Conservation (phyloP, 2,888 invertebrate genomes). For the Sericinus montela region DNA sequence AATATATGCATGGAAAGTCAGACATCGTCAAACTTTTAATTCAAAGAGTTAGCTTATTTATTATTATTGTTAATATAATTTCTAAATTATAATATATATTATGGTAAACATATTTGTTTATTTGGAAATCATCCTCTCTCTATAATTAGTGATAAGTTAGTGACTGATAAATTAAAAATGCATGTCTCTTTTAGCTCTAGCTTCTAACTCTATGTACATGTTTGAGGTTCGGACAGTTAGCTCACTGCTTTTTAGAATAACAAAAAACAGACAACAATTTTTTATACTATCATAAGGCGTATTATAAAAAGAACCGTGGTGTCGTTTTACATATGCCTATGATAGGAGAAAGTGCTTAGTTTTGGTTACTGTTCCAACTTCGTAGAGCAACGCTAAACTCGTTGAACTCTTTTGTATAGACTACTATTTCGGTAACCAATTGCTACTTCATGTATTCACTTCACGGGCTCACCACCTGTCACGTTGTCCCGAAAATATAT, state of each 20-base stretch:
- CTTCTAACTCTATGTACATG: background rate
- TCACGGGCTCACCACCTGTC: too few species aligned
- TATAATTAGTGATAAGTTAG: too few species aligned
- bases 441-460: too few species aligned
- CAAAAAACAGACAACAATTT: constrained; percentile 45
- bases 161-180: too few species aligned
- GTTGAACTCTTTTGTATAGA: constrained; percentile 66
- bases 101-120: too few species aligned
- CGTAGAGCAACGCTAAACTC: constrained; percentile 26
- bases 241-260: constrained; percentile 49
- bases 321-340: constrained; percentile 50
- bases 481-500: too few species aligned
- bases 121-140: too few species aligned
- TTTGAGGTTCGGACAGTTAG: constrained; percentile 28
- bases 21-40: too few species aligned
- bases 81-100: too few species aligned
- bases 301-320: constrained; percentile 54
- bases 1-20: too few species aligned
- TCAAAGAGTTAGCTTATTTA: too few species aligned
- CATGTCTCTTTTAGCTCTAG: constrained; percentile 10
- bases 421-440: background rate
- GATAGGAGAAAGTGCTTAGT: constrained; percentile 17
- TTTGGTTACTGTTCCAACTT: constrained; percentile 22
- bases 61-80: too few species aligned
- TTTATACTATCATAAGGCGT: constrained; percentile 58